Evolutionary conservation across 1,140 invertebrate genomes (phyloP).

Genomic region (Homalodisca vitripennis): DNA sequence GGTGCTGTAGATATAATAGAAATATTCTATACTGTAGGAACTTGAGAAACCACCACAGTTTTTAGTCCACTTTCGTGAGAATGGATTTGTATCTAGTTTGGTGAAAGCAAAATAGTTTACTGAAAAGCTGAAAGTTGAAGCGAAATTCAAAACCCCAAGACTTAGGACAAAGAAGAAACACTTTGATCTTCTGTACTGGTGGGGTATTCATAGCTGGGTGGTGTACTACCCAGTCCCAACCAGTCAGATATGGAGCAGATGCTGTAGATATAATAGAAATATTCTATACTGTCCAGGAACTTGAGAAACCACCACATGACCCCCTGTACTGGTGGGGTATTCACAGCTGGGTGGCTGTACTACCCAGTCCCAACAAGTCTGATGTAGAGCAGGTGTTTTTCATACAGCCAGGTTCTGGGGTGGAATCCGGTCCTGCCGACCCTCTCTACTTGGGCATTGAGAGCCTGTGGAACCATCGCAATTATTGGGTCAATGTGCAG

Average conservation of each 20-base stretch:
- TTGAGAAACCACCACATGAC: slow-evolving; percentile 69
- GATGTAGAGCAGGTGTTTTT: slow-evolving; percentile 68
- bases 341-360: slow-evolving; percentile 80
- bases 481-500: slow-evolving; percentile 84
- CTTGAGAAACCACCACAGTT: no score
- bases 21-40: no score
- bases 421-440: slow-evolving; percentile 55
- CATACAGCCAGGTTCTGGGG: slow-evolving; percentile 79
- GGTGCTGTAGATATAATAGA: slow-evolving; percentile 83
- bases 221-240: slow-evolving; percentile 55
- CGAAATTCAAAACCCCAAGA: no score
- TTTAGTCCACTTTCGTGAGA: no score
- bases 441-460: slow-evolving; percentile 75
- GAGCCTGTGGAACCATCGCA: slow-evolving; percentile 81
- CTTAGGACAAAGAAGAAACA: neutral
- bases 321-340: slow-evolving; percentile 69
- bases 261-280: slow-evolving; percentile 88
- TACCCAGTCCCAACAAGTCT: slow-evolving; percentile 52
- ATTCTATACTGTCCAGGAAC: slow-evolving; percentile 55
- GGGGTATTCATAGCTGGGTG: slow-evolving; percentile 83
- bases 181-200: slow-evolving; percentile 38
- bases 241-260: slow-evolving; percentile 56
- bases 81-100: no score
- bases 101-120: no score
- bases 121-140: no score